phyloP scores from a whole-genome alignment of 2,888 invertebrate genomes.

The Andrena camellia region DNA sequence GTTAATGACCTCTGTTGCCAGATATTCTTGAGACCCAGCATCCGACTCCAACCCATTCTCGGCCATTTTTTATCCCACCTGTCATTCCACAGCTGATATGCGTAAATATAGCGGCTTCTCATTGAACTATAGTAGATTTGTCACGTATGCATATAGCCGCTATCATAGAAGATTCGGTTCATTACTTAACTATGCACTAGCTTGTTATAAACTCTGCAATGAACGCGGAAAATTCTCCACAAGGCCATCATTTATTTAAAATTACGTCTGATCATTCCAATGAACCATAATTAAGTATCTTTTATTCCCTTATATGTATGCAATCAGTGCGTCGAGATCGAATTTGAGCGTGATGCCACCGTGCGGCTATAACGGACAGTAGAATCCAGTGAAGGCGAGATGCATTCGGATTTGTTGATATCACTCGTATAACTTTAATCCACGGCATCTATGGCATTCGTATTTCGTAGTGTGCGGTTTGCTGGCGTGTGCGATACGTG shows the following conservation, averaged over 20 bases:
- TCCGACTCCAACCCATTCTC: conserved; percentile 87
- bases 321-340: neutral
- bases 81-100: conserved; percentile 67
- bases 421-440: conserved; percentile 21
- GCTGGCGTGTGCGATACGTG: neutral
- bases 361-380: neutral
- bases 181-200: too few species aligned
- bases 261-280: neutral
- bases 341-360: neutral
- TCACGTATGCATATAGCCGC: neutral
- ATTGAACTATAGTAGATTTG: conserved; percentile 26
- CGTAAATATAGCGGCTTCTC: conserved; percentile 53
- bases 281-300: neutral
- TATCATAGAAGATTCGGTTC: neutral
- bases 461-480: neutral
- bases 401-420: conserved; percentile 9
- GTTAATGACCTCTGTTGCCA: conserved; percentile 87
- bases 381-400: neutral
- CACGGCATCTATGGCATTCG: conserved; percentile 13
- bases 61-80: conserved; percentile 80
- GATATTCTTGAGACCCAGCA: conserved; percentile 89
- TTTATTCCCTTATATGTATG: neutral
- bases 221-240: too few species aligned
- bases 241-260: too few species aligned
- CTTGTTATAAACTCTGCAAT: too few species aligned